Conservation (phyloP, 2,888 invertebrate genomes). For the Acanthacorydalis orientalis region DNA sequence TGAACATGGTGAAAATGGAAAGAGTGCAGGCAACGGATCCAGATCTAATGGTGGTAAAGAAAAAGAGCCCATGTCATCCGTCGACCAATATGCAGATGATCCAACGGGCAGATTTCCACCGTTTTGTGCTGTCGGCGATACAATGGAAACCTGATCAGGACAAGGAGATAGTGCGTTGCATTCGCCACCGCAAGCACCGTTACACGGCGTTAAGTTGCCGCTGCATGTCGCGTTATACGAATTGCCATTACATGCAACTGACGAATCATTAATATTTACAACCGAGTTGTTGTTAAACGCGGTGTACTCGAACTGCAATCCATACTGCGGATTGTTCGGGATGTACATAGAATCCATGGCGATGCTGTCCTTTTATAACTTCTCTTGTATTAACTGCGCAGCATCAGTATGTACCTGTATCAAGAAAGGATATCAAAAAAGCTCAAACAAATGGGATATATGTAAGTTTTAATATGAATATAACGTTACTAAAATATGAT, state of each 20-base stretch:
- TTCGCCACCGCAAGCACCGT: slow-evolving; percentile 17
- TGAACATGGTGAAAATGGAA: slow-evolving; percentile 72
- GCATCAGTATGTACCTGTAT: too few relatives aligned
- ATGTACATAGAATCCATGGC: slow-evolving; percentile 41
- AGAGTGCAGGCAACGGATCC: slow-evolving; percentile 72
- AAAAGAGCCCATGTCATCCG: slow-evolving; percentile 68
- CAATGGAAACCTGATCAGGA: background rate
- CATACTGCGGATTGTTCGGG: slow-evolving; percentile 51
- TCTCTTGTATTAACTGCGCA: too few relatives aligned
- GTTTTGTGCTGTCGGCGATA: slow-evolving; percentile 11
- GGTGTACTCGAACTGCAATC: slow-evolving; percentile 31
- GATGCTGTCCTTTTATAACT: background rate
- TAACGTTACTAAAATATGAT: too few relatives aligned
- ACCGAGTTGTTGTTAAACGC: background rate
- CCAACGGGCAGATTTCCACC: slow-evolving; percentile 30
- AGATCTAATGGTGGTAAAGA: slow-evolving; percentile 68
- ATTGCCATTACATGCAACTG: background rate
- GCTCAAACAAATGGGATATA: too few relatives aligned
- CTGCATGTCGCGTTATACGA: background rate
- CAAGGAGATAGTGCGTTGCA: slow-evolving; percentile 3
- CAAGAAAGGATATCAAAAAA: too few relatives aligned
- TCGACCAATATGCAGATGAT: slow-evolving; percentile 23
- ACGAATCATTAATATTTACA: background rate
- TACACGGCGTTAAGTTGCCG: slow-evolving; percentile 8
- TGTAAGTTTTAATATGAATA: too few relatives aligned